Evolutionary conservation across 2,888 invertebrate species (phyloP).

Genomic region (Perizoma affinitatum): DNA sequence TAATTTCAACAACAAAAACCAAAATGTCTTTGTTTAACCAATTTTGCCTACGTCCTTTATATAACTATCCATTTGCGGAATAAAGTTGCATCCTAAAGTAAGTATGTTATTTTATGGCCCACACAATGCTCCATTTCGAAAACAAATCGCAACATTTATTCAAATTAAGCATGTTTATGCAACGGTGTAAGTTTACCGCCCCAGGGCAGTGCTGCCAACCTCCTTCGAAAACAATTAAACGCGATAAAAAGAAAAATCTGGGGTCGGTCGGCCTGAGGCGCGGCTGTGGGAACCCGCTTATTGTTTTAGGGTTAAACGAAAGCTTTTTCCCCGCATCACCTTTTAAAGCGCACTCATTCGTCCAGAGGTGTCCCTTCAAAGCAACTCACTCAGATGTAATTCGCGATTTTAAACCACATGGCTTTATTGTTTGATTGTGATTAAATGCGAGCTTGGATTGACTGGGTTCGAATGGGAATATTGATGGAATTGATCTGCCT

Average conservation of each 20-base stretch:
- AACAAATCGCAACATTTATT: slow-evolving; percentile 48
- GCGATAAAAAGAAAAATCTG: slow-evolving; percentile 55
- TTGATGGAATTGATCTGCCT: slow-evolving; percentile 39
- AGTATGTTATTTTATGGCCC: slow-evolving; percentile 9
- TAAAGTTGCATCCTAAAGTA: slow-evolving; percentile 18
- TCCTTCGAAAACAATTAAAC: slow-evolving; percentile 78
- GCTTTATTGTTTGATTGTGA: slow-evolving; percentile 46
- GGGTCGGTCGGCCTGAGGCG: slow-evolving; percentile 59
- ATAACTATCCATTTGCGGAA: neutral
- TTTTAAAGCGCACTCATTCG: slow-evolving; percentile 47
- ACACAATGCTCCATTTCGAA: slow-evolving; percentile 38
- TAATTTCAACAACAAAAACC: too few species aligned
- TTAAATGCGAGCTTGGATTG: slow-evolving; percentile 42
- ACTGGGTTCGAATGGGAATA: slow-evolving; percentile 43
- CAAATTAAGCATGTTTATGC: slow-evolving; percentile 52
- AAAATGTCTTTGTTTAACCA: too few species aligned
- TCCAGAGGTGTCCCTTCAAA: slow-evolving; percentile 45
- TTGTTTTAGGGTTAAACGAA: slow-evolving; percentile 56
- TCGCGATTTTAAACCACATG: slow-evolving; percentile 47
- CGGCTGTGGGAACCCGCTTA: slow-evolving; percentile 67
- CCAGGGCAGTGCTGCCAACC: slow-evolving; percentile 68
- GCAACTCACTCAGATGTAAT: slow-evolving; percentile 45
- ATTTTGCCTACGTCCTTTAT: neutral
- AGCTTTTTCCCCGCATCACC: slow-evolving; percentile 51
- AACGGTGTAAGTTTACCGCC: slow-evolving; percentile 61